A percentile compares a stretch with the other conserved stretches of the same genome.
Conservation (phyloP, 2,888 invertebrate species). For the Hirtodrosophila alboralis region DNA sequence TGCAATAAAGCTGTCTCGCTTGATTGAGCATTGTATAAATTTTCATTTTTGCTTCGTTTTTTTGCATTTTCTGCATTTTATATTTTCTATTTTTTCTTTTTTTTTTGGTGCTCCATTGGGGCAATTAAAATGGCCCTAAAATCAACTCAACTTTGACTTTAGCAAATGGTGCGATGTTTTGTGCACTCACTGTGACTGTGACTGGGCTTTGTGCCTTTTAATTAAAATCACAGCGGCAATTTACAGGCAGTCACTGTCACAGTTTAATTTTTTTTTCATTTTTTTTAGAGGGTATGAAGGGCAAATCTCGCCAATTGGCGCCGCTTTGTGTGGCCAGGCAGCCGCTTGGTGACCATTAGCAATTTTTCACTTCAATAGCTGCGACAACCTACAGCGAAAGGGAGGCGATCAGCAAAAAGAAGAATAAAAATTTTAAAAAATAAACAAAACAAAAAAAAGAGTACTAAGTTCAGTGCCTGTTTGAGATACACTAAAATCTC, state of each 20-base stretch:
- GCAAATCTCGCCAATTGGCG: conserved; percentile 31
- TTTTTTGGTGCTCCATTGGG: conserved; percentile 31
- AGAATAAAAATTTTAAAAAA: background rate
- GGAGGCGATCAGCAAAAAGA: conserved; percentile 41
- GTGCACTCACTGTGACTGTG: conserved; percentile 42
- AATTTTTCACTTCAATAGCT: conserved; percentile 70
- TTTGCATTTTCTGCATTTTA: conserved; percentile 1
- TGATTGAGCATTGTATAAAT: conserved; percentile 72
- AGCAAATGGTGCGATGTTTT: conserved; percentile 35
- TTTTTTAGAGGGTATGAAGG: background rate
- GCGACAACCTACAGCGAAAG: conserved; percentile 53
- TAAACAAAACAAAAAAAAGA: conserved; percentile 10
- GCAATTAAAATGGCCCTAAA: conserved; percentile 70
- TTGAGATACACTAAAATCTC: conserved; percentile 4
- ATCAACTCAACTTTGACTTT: conserved; percentile 71
- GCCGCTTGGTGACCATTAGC: conserved; percentile 65
- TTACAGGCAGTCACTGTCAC: conserved; percentile 57
- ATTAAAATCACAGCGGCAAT: conserved; percentile 74
- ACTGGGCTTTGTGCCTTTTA: conserved; percentile 56
- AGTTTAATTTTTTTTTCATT: conserved; percentile 1
- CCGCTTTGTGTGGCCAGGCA: conserved; percentile 26
- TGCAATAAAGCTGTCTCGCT: conserved; percentile 57
- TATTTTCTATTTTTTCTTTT: conserved; percentile 7
- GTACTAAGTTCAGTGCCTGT: conserved; percentile 10
- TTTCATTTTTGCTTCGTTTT: conserved; percentile 28